Base-by-base conservation (phyloP, 2,888 invertebrate species). In the Andrena marginata region DNA sequence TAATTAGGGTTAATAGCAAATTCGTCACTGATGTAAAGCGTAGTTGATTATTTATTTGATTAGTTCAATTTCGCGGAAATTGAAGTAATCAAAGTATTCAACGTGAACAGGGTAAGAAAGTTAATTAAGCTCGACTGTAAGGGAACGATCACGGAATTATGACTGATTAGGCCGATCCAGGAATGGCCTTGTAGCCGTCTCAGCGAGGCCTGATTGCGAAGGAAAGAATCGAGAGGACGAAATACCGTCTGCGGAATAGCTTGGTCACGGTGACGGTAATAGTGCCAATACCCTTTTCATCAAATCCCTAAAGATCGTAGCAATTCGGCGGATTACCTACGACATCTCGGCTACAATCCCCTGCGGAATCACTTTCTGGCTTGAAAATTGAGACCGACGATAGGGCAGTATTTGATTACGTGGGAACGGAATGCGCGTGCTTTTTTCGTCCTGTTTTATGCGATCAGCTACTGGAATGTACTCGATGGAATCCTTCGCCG, bases 301-400 rank as follows among this genome's bases (percentile, higher is more conserved):
- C 71, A 77, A 68, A 70, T 85, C 82, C 79, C 77, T 77, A 82
- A 85, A 82, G 80, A 85, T 85, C 77, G 42, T 77, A 73, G 76
- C 71, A 76, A 77, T 82, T 82, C 85, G 71, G 69, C 62, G 80
- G 85, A 85, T 85, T 85, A 85, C 85, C 77, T 76, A 59, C 85
- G 77, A 85, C 77, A 75, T 85, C 79, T 70, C 76, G 54, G 10
- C 76, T 74, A 74, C 85, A 74, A 79, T 85, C 79, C 82, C 75
- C 74, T 10, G 74, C 60, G 65, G 72, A 82, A 82, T 85, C 78
- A 74, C 76, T 77, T 71, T 77, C 64, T 35, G 6, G 60, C 56
- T 56, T 68, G 73, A 78, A 79, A 78, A 79, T 78, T 78, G 69
- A 65, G 73, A 74, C 59, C 33, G 54, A 26, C 71, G 80, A 72